phyloP scores from a whole-genome alignment of 1,140 invertebrate species.

The Pogonognathellus flavescens region DNA sequence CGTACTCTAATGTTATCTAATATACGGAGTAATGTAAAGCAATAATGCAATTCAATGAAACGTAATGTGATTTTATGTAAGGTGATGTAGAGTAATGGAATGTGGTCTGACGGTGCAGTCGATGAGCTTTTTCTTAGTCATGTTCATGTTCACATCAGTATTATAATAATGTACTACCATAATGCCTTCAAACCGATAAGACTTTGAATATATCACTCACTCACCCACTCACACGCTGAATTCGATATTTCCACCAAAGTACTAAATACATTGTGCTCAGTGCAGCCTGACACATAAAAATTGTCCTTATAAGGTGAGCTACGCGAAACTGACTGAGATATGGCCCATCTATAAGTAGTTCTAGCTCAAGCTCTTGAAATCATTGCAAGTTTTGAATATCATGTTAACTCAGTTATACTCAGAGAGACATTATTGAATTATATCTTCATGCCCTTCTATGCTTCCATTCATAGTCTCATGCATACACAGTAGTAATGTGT shows the following conservation, averaged over 20 bases:
- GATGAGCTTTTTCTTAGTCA: background rate
- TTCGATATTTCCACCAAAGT: background rate
- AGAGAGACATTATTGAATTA: too few species aligned
- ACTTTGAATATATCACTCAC: slow-evolving; percentile 9
- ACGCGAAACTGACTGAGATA: too few species aligned
- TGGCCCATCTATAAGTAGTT: too few species aligned
- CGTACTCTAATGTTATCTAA: slow-evolving; percentile 37
- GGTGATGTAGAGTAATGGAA: slow-evolving; percentile 24
- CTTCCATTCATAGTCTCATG: too few species aligned
- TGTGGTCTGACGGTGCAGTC: slow-evolving; percentile 11
- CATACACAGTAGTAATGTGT: too few species aligned
- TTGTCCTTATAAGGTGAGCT: background rate
- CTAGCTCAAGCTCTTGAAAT: too few species aligned
- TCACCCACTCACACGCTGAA: background rate
- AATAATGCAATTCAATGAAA: slow-evolving; percentile 38
- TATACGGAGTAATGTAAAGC: slow-evolving; percentile 20
- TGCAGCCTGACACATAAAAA: slow-evolving; percentile 19
- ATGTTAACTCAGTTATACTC: too few species aligned
- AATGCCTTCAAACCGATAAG: background rate
- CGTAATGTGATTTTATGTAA: slow-evolving; percentile 38
- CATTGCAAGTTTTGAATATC: too few species aligned
- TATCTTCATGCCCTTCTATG: too few species aligned
- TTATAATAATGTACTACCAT: background rate
- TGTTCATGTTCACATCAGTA: background rate
- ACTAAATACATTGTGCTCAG: background rate